A percentile compares a stretch with the other conserved stretches of the same genome.
Conservation (phyloP, 1,140 invertebrate species). For the Temnothorax curvispinosus region DNA sequence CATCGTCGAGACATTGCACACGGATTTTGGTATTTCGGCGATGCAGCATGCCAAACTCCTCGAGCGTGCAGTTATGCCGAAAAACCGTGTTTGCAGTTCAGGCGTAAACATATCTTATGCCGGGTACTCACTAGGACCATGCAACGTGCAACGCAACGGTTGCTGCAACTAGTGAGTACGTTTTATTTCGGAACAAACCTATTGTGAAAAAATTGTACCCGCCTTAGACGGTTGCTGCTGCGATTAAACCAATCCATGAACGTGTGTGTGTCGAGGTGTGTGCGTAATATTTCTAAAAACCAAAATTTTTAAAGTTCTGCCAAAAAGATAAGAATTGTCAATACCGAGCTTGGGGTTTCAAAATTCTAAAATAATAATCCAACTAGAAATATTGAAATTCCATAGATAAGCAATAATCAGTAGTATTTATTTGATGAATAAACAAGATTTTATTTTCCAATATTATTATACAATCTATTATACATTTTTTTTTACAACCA, state of each 20-base stretch:
- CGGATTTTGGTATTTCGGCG: neutral
- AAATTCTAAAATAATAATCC: neutral
- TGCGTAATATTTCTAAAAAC: neutral
- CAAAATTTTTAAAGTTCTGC: neutral
- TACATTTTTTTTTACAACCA: neutral
- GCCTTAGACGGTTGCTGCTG: neutral
- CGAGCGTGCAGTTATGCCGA: neutral
- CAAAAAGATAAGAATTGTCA: neutral
- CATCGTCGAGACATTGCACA: constrained; percentile 46
- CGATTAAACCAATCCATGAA: neutral
- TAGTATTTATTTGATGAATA: neutral
- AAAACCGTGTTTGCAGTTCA: neutral
- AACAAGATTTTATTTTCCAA: neutral
- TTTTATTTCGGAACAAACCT: too few relatives aligned
- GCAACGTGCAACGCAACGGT: too few relatives aligned
- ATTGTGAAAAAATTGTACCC: too few relatives aligned
- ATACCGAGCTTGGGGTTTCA: neutral
- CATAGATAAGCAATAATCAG: neutral
- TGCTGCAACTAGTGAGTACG: too few relatives aligned
- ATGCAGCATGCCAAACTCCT: neutral
- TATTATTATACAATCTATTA: neutral
- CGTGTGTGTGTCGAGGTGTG: neutral
- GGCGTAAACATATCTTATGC: neutral
- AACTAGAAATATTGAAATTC: neutral
- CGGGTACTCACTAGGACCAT: too few relatives aligned